Evolutionary conservation across 2,888 invertebrate genomes (phyloP), one percentile per base, ranked within the genome.

Genomic region (Aproaerema taeniolella): DNA sequence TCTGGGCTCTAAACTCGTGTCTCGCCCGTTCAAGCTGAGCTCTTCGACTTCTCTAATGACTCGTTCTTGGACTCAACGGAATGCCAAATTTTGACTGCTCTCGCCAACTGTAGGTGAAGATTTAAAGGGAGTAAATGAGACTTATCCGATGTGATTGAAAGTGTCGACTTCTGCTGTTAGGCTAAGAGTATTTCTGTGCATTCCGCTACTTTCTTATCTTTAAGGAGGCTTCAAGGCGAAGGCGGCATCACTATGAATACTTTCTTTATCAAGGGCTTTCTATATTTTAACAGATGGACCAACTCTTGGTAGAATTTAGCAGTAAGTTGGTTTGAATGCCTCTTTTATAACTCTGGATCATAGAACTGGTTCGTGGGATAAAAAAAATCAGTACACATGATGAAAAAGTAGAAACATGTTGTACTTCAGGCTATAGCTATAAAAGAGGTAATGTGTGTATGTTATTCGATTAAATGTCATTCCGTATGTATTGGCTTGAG

Each of bases 281-380:
- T 61, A 67, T 71, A 67, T 63, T 73, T 71, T 68, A 71, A 67
- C 73, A 63, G 69, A 74, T 54, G 81, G 81, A 81, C 81, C 81
- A 81, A 80, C 61, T 73, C 72, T 75, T 65, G 61, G 66, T 81
- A 79, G 74, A 63, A 55, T 68, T 65, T 78, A 81, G 74, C 58
- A 61, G 66, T 81, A 75, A 76, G 71, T 67, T 60, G 47, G 51
- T 49, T 55, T 50, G 48, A 48, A 46, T 52, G 30, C 34, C 30
- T 46, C 51, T 56, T 58, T 67, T 65, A 53, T 59, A 53, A 57
- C 67, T 66, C 58, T 61, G 59, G 46, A 52, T 49, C n/a, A n/a
- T n/a, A n/a, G n/a, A n/a, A n/a, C n/a, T n/a, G n/a, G n/a, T n/a
- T n/a, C n/a, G n/a, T n/a, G n/a, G n/a, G n/a, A n/a, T n/a, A n/a